A percentile compares a stretch with the other conserved stretches of the same genome.
These are phyloP conservation scores for Burhinus oedicnemus DNA, from an alignment of 2,113 vertebrate species.

Conservation along the genomic window DNA sequence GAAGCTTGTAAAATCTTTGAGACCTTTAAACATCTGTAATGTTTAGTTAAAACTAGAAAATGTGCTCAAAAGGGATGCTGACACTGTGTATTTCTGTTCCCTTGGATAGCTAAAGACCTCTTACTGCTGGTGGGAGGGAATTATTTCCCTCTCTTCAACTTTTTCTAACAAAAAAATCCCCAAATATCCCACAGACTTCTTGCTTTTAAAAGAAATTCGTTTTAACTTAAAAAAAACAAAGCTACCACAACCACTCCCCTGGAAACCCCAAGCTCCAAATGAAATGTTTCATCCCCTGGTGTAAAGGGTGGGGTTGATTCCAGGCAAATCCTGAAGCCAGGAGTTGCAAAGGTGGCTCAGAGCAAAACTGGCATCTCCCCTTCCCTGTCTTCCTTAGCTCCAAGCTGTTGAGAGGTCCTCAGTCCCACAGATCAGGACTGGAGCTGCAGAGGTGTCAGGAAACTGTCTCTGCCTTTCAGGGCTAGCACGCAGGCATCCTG, in stretches of 20 bases:
- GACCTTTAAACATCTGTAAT: not conserved
- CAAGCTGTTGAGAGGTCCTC: not conserved
- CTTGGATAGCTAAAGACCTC: not conserved
- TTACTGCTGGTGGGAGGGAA: not conserved
- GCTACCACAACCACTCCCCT: slow-evolving; percentile 28
- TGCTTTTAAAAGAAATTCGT: not conserved
- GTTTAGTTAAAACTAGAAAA: not conserved
- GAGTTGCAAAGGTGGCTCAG: not conserved
- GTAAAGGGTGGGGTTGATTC: not conserved
- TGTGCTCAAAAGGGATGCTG: not conserved
- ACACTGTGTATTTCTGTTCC: not conserved
- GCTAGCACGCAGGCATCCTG: not conserved
- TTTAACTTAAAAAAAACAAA: not conserved
- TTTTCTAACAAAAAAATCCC: not conserved
- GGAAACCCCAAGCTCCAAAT: slow-evolving; percentile 16
- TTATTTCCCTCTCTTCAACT: not conserved
- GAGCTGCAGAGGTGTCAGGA: not conserved
- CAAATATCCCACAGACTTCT: not conserved
- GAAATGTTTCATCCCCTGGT: not conserved
- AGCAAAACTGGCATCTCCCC: not conserved
- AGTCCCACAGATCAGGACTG: not conserved
- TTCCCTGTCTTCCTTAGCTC: not conserved
- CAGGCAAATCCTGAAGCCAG: not conserved
- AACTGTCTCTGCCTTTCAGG: not conserved
- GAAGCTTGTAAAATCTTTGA: not conserved